Conservation (phyloP, 1,140 invertebrate species). For the Zaprionus ghesquierei region DNA sequence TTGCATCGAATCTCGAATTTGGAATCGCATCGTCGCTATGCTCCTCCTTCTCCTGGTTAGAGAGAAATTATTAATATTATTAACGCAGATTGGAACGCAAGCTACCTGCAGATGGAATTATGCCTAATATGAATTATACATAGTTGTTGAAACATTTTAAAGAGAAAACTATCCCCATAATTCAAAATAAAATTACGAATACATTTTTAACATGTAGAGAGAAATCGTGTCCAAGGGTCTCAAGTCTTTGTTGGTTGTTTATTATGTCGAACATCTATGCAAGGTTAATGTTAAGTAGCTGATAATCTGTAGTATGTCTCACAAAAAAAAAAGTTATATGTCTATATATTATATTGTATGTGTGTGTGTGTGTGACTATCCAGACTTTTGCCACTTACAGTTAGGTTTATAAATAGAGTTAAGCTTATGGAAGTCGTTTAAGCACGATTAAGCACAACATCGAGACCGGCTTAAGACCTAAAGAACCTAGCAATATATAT, state of each 20-base stretch:
- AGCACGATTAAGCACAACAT: neutral
- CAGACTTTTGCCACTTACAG: slow-evolving; percentile 56
- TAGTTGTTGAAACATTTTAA: neutral
- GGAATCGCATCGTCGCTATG: neutral
- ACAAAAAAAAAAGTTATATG: slow-evolving; percentile 41
- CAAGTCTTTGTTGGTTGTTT: slow-evolving; percentile 59
- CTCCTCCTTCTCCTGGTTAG: too few species aligned
- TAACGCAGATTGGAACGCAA: neutral
- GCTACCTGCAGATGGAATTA: neutral
- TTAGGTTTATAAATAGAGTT: slow-evolving; percentile 40
- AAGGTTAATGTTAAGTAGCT: slow-evolving; percentile 36
- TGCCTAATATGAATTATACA: neutral
- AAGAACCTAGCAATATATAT: neutral
- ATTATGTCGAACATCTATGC: slow-evolving; percentile 56
- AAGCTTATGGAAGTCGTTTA: slow-evolving; percentile 57
- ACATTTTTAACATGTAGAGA: neutral
- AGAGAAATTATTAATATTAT: neutral
- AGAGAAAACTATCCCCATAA: neutral
- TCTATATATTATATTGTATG: slow-evolving; percentile 1
- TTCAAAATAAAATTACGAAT: neutral
- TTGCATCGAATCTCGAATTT: neutral
- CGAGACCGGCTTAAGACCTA: neutral
- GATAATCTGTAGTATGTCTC: slow-evolving; percentile 1
- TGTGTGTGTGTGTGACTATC: slow-evolving; percentile 7
- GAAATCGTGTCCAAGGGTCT: neutral